A percentile compares a stretch with the other conserved stretches of the same genome.
These are phyloP conservation scores for Cistogaster globosa DNA, from an alignment of 2,888 invertebrate species.

Conservation along the genomic window DNA sequence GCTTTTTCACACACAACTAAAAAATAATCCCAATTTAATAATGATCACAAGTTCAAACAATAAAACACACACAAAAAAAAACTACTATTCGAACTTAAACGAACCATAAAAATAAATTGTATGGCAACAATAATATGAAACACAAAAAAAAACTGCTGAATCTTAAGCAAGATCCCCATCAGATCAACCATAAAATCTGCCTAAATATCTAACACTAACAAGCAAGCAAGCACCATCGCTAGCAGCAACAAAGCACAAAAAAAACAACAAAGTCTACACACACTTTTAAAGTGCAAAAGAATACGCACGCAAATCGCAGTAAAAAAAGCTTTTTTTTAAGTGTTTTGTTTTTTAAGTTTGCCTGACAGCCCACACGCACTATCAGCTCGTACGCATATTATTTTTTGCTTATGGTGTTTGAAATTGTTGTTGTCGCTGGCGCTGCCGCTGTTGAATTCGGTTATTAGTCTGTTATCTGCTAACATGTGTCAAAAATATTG, in stretches of 20 bases:
- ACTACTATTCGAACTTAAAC: slow-evolving; percentile 1
- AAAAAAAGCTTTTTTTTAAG: slow-evolving; percentile 34
- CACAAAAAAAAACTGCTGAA: not conserved
- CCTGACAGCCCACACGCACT: slow-evolving; percentile 34
- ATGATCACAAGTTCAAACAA: slow-evolving; percentile 43
- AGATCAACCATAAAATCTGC: slow-evolving; percentile 13
- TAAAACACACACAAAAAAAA: not conserved
- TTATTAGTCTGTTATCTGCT: slow-evolving; percentile 45
- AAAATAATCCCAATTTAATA: not conserved
- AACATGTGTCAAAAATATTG: slow-evolving; percentile 52
- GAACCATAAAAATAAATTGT: slow-evolving; percentile 22
- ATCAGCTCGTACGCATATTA: slow-evolving; percentile 29
- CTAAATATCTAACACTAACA: no score
- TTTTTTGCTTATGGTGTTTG: not conserved
- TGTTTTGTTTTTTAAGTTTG: slow-evolving; percentile 1
- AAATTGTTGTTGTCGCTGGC: not conserved
- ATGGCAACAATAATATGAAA: slow-evolving; percentile 20
- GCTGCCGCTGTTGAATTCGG: slow-evolving; percentile 6
- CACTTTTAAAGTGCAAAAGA: slow-evolving; percentile 63
- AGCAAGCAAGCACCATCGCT: not conserved
- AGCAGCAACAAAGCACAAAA: not conserved
- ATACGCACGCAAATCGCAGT: slow-evolving; percentile 62
- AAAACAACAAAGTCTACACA: not conserved
- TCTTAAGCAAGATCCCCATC: slow-evolving; percentile 36
- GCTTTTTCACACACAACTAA: slow-evolving; percentile 18